Evolutionary conservation across 1,140 invertebrate species (phyloP).

Genomic region (Solen grandis): DNA sequence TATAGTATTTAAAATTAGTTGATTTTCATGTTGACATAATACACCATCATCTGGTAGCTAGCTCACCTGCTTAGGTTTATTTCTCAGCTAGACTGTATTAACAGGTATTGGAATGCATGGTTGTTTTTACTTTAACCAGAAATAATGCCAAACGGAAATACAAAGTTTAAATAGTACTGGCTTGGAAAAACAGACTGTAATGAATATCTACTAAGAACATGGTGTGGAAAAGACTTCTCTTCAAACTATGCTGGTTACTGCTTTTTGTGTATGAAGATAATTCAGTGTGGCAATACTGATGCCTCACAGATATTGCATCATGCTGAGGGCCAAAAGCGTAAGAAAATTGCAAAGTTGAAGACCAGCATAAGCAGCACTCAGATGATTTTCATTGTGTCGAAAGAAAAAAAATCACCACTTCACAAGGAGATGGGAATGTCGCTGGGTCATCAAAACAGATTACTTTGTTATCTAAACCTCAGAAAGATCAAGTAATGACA

Average conservation of each 20-base stretch:
- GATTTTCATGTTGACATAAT: too few relatives aligned
- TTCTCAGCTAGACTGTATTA: too few relatives aligned
- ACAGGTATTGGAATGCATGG: too few relatives aligned
- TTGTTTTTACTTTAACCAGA: too few relatives aligned
- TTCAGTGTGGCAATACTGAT: slow-evolving; percentile 11
- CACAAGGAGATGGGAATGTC: slow-evolving; percentile 6
- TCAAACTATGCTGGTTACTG: slow-evolving; percentile 16
- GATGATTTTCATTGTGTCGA: too few relatives aligned
- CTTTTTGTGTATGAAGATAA: slow-evolving; percentile 13
- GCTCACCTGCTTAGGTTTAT: too few relatives aligned
- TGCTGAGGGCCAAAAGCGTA: slow-evolving; percentile 15
- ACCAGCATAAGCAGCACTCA: too few relatives aligned
- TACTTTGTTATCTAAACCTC: background rate
- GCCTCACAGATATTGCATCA: slow-evolving; percentile 8
- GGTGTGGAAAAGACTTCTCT: slow-evolving; percentile 11
- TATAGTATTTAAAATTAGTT: too few relatives aligned
- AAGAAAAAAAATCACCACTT: background rate
- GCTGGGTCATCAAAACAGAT: slow-evolving; percentile 20
- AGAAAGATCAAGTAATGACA: slow-evolving; percentile 22
- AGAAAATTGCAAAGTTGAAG: background rate
- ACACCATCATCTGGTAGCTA: too few relatives aligned
- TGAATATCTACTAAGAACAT: slow-evolving; percentile 10
- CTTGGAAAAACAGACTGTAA: too few relatives aligned
- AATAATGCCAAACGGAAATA: too few relatives aligned
- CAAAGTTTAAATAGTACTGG: background rate